Evolutionary conservation across 2,113 vertebrate genomes (phyloP), one percentile per base, ranked within the genome.

Genomic region (Lipophrys pholis): DNA sequence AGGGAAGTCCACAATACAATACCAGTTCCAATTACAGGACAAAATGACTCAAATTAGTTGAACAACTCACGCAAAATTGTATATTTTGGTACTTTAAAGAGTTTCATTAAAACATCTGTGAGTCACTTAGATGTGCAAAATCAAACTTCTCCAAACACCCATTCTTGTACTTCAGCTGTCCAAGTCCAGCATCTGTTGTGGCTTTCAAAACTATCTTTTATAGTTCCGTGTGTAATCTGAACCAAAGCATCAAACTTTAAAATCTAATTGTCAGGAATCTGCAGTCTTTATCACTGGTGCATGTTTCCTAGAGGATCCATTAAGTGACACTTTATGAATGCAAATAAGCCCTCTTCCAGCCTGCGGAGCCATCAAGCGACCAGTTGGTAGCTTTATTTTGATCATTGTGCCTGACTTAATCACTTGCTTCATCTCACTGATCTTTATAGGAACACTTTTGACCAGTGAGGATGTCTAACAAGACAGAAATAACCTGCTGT

Each of bases 31-130:
- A 67, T 80, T 43, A 51, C 21, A 64, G 17, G 14, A 11, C 7
- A 62, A 15, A 39, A 30, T 69, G 52, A 51, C 42, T 52, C 38
- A 77, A 62, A 73, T 66, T 5, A 17, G 15, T 21, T 39, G 15
- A 49, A 15, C 65, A 67, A 30, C 79, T 73, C 17, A 52, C 49
- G 66, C 76, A 76, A 81, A 73, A 63, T 62, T 40, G 7, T n/a
- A 53, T 12, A 49, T 56, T 76, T 77, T 68, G 42, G 10, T 66
- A 43, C 7, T 70, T 51, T 60, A 61, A 12, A 14, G 63, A 48
- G 58, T 53, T 59, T 74, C 35, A 84, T 82, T 76, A 74, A 51
- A 62, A 14, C 40, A 40, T 48, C 21, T 55, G 17, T 50, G 62
- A 53, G 60, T 50, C 41, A 50, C 38, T 49, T 30, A 36, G 49